Evolutionary conservation across 2,888 invertebrate genomes (phyloP), one percentile per base, ranked within the genome.

Genomic region (Hemistola chrysoprasaria): DNA sequence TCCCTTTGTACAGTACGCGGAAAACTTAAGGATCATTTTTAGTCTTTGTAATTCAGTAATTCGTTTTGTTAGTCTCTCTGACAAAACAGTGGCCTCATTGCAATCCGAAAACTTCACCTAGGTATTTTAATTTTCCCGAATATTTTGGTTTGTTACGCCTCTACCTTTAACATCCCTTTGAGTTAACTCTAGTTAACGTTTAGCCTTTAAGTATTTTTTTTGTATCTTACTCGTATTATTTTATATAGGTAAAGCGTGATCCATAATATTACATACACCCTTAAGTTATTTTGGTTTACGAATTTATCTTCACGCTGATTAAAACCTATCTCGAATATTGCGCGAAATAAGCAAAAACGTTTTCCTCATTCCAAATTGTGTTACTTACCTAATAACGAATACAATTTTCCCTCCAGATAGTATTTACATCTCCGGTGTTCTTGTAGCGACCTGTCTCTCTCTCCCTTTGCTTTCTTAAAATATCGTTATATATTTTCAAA

Each of bases 1-100:
- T 83, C 78, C 75, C 79, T 80, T 82, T 85, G 78, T 82, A 69
- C 60, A 71, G 67, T 73, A 73, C 71, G 73, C 70, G 67, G 67
- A 58, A 78, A 72, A 72, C 76, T 76, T 75, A 77, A 73, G 71
- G 62, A 57, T 59, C 72, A 72, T 69, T 66, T 62, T 73, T 65
- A 70, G 71, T 76, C 75, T 77, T 76, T 72, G 69, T 75, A 71
- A 77, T 74, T 65, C 70, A 7, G 64, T 74, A 68, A 74, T 65
- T 71, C 62, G 60, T 74, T 78, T 38, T 30, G 27, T 36, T 29
- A 9, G 31, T 36, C 22, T 34, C 33, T 36, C 21, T 2, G 28
- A 11, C 30, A 10, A 11, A 22, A 16, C 36, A 33, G 38, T 27
- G 42, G 38, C 26, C 69, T 68, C 56, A 61, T 62, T 74, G 70